A percentile compares a stretch with the other conserved stretches of the same genome.
These are phyloP conservation scores for Rhea americana DNA, from an alignment of 2,113 vertebrate genomes.

Conservation along the genomic window DNA sequence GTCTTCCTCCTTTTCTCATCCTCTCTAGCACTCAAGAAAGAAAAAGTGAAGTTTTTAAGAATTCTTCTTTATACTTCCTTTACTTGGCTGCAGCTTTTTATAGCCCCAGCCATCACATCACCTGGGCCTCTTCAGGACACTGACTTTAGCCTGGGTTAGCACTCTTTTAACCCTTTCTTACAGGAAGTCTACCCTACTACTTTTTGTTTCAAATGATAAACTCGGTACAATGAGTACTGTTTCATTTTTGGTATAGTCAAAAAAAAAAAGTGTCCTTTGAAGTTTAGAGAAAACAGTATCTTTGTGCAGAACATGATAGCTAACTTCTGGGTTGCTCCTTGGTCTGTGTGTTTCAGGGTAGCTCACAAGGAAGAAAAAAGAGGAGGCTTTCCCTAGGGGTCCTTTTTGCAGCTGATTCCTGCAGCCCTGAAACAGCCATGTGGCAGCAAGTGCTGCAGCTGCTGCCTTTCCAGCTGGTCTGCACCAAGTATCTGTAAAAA, in stretches of 20 bases:
- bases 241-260: neutral
- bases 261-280: neutral
- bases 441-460: neutral
- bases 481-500: neutral
- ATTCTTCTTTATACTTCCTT: neutral
- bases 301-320: neutral
- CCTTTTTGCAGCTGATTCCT: neutral
- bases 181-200: neutral
- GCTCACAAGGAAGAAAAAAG: neutral
- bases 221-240: neutral
- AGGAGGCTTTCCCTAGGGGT: neutral
- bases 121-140: neutral
- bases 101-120: neutral
- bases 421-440: constrained; percentile 40
- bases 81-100: neutral
- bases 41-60: neutral
- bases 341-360: neutral
- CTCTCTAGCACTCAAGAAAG: neutral
- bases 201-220: neutral
- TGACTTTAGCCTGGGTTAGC: neutral
- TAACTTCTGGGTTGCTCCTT: neutral
- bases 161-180: neutral
- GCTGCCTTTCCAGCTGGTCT: constrained; percentile 12
- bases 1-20: neutral
- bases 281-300: neutral